Percentiles rank a stretch among this genome's conserved stretches.
phyloP scores from a whole-genome alignment of 1,140 invertebrate genomes.

The Ridgeia piscesae region DNA sequence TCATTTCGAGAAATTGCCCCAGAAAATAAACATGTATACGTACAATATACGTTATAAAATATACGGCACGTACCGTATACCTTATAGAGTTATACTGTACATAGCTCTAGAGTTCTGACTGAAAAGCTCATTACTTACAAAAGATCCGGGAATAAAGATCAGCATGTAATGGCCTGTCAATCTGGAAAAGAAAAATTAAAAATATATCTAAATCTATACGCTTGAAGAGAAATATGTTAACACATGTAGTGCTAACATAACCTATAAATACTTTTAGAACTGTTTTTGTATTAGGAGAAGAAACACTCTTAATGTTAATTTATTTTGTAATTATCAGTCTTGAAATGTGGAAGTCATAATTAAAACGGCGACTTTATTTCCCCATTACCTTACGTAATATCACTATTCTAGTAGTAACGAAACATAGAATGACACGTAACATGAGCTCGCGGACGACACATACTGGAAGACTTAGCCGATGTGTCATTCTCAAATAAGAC shows the following conservation, averaged over 20 bases:
- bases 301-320: background rate
- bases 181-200: background rate
- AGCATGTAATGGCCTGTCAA: conserved; percentile 17
- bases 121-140: too few species aligned
- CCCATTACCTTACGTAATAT: too few species aligned
- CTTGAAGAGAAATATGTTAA: background rate
- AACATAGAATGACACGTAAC: too few species aligned
- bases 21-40: too few species aligned
- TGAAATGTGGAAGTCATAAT: background rate
- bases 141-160: conserved; percentile 22
- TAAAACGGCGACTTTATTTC: background rate
- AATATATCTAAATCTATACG: background rate
- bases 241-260: background rate
- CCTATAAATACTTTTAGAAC: background rate
- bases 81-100: too few species aligned
- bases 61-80: too few species aligned
- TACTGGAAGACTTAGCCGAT: too few species aligned
- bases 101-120: too few species aligned
- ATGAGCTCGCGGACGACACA: background rate
- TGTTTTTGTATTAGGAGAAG: background rate
- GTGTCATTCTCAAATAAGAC: background rate
- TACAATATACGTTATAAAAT: too few species aligned
- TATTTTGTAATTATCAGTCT: background rate
- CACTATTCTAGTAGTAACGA: too few species aligned
- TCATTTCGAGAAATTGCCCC: too few species aligned